Evolutionary conservation across 2,797 vertebrate species (phyloP).

Genomic region (Myripristis jacobus): DNA sequence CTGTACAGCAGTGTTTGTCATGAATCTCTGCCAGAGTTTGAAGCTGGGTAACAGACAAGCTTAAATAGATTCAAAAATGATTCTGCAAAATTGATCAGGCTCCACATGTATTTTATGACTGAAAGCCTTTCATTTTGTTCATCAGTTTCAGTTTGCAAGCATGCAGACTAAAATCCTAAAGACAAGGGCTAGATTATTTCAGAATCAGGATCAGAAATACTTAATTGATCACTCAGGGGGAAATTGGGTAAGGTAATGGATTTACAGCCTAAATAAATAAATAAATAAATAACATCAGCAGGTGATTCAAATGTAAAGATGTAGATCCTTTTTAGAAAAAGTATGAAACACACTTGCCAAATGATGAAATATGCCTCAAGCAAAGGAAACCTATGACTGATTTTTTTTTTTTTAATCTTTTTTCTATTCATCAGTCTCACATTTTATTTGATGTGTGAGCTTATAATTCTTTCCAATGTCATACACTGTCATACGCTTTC

Average conservation of each 20-base stretch:
- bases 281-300: no score
- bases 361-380: neutral
- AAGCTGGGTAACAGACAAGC: constrained; percentile 51
- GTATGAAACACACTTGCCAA: neutral
- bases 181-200: neutral
- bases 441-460: neutral
- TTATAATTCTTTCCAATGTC: neutral
- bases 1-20: constrained; percentile 18
- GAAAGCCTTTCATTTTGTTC: no score
- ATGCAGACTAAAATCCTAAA: constrained; percentile 40
- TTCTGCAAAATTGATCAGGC: neutral
- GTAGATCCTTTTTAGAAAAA: neutral
- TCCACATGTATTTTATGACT: no score
- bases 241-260: neutral
- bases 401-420: no score
- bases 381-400: no score
- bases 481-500: no score
- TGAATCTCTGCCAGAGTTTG: constrained; percentile 25
- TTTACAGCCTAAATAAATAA: neutral
- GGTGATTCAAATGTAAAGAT: neutral
- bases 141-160: no score
- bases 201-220: no score
- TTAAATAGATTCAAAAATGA: neutral
- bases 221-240: no score
- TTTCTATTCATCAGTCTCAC: no score